Evolutionary conservation across 2,888 invertebrate species (phyloP).

Genomic region (Chymomyza fuscimana): DNA sequence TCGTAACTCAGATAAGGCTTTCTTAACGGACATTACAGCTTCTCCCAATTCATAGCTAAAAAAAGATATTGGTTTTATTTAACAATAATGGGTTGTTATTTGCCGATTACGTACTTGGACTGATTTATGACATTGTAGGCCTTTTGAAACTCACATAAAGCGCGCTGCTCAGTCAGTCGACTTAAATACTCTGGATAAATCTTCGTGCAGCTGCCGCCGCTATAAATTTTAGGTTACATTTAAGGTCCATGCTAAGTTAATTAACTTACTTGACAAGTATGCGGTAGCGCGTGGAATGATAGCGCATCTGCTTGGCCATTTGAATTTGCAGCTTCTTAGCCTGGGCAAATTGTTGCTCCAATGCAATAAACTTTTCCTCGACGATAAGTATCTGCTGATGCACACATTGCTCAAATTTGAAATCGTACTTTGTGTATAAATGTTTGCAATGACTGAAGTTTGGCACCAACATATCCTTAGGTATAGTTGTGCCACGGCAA

Average conservation of each 20-base stretch:
- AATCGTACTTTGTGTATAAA: constrained; percentile 65
- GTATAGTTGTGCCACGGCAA: constrained; percentile 49
- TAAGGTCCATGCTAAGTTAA: background rate
- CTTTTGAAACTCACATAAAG: constrained; percentile 54
- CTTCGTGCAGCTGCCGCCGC: constrained; percentile 55
- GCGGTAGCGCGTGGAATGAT: constrained; percentile 57
- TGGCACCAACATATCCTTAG: constrained; percentile 35
- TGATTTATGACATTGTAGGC: constrained; percentile 46
- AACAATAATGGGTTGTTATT: background rate
- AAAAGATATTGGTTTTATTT: background rate
- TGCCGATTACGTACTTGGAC: constrained; percentile 58
- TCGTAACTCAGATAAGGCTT: constrained; percentile 46
- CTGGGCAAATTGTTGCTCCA: constrained; percentile 29
- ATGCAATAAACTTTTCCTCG: constrained; percentile 40
- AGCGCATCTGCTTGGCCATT: constrained; percentile 41
- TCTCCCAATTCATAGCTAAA: constrained; percentile 34
- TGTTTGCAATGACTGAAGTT: constrained; percentile 51
- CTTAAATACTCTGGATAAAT: constrained; percentile 70
- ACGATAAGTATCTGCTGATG: constrained; percentile 62
- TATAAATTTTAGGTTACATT: constrained; percentile 20
- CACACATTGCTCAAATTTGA: constrained; percentile 57
- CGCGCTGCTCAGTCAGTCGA: constrained; percentile 51
- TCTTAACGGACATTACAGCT: constrained; percentile 40
- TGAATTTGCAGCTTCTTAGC: constrained; percentile 43
- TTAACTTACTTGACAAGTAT: constrained; percentile 31